A percentile compares a stretch with the other conserved stretches of the same genome.
phyloP scores from a whole-genome alignment of 2,888 invertebrate genomes.

The Cylindroiulus punctatus region DNA sequence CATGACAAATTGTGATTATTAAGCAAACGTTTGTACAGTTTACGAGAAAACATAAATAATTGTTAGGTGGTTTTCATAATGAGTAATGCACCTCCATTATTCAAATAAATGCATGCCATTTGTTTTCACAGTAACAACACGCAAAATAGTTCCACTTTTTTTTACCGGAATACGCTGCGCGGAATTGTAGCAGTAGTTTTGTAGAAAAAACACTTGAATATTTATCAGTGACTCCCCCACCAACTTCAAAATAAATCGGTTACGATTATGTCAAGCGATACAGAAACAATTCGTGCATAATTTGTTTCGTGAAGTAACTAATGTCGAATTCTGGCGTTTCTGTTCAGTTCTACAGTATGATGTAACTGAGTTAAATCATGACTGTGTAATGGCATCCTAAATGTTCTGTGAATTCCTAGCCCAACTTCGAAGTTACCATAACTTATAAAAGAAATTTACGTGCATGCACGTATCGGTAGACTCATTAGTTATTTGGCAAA shows the following conservation, averaged over 20 bases:
- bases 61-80: too few species aligned
- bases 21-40: too few species aligned
- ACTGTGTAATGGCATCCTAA: background rate
- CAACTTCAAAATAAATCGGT: background rate
- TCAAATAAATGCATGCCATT: too few species aligned
- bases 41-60: too few species aligned
- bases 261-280: background rate
- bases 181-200: too few species aligned
- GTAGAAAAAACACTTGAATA: too few species aligned
- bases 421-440: background rate
- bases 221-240: background rate
- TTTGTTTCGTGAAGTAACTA: background rate
- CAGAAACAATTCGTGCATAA: background rate
- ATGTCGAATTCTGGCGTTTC: too few species aligned
- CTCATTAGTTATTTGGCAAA: constrained; percentile 10
- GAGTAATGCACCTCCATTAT: too few species aligned
- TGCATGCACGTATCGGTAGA: background rate
- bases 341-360: background rate
- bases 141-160: too few species aligned
- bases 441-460: background rate
- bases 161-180: too few species aligned
- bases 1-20: too few species aligned
- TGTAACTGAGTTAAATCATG: background rate
- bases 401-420: background rate
- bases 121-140: too few species aligned